These are phyloP conservation scores for Paedocypris sp. DNA, from an alignment of 2,113 vertebrate genomes.

Conservation along the genomic window DNA sequence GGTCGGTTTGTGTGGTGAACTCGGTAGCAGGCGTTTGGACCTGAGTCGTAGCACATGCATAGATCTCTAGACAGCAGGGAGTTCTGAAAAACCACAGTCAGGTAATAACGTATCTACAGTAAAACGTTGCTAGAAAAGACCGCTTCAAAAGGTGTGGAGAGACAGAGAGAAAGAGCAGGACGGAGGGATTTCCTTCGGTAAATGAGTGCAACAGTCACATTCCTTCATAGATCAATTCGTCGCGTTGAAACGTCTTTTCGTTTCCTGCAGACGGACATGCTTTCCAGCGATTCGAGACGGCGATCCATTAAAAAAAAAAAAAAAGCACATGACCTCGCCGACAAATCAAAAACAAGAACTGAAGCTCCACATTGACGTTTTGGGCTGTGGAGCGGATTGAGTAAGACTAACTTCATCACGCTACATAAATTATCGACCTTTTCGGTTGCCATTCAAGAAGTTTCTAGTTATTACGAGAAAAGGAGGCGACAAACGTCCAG, in stretches of 20 bases:
- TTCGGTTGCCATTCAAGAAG: conserved; percentile 32
- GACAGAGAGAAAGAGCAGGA: conserved; percentile 27
- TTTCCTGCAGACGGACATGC: conserved; percentile 6
- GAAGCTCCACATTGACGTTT: conserved; percentile 39
- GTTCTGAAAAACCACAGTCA: conserved; percentile 64
- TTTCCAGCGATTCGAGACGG: conserved; percentile 32
- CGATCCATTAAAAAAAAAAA: neutral
- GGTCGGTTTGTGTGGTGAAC: conserved; percentile 72
- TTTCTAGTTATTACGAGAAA: conserved; percentile 33
- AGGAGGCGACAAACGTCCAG: conserved; percentile 54
- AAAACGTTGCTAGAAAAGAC: conserved; percentile 63
- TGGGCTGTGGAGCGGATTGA: conserved; percentile 47
- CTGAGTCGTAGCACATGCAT: conserved; percentile 78
- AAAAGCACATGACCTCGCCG: conserved; percentile 53
- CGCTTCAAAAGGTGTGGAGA: conserved; percentile 49
- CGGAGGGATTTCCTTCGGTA: conserved; percentile 39
- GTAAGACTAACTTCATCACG: conserved; percentile 43
- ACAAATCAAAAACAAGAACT: too few relatives aligned
- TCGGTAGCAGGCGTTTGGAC: conserved; percentile 79
- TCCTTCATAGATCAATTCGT: conserved; percentile 30
- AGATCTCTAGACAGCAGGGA: conserved; percentile 72
- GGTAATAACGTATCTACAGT: conserved; percentile 60
- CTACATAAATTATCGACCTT: conserved; percentile 36
- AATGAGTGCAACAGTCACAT: conserved; percentile 28
- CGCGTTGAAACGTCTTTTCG: conserved; percentile 27